These are phyloP conservation scores for Oceanites oceanicus DNA, from an alignment of 2,113 vertebrate species.

Conservation along the genomic window DNA sequence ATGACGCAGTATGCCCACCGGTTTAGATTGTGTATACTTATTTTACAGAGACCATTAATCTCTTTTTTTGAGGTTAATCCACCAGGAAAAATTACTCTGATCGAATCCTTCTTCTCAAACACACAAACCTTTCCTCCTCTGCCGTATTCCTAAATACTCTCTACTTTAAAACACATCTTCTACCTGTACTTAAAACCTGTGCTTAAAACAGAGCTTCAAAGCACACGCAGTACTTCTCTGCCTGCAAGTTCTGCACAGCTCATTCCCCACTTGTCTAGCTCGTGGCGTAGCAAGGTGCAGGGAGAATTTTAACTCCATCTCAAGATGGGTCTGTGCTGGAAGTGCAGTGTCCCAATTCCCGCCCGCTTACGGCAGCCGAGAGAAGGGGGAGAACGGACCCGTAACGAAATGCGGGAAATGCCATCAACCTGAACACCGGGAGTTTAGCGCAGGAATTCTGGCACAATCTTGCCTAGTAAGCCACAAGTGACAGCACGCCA, in stretches of 20 bases:
- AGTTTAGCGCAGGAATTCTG: not conserved
- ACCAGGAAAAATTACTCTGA: not conserved
- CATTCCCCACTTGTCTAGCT: no score
- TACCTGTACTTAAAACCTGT: not conserved
- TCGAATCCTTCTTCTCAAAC: not conserved
- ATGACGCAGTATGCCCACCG: rapidly evolving
- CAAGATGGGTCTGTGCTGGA: not conserved
- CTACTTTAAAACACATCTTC: not conserved
- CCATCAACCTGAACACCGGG: not conserved
- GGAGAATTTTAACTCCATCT: not conserved
- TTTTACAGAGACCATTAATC: not conserved
- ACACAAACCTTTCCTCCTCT: not conserved
- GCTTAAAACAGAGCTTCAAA: not conserved
- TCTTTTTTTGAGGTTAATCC: not conserved
- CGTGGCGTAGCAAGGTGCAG: not conserved
- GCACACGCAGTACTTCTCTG: not conserved
- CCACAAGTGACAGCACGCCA: not conserved
- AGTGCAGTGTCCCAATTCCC: not conserved
- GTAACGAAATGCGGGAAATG: not conserved
- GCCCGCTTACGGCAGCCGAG: not conserved
- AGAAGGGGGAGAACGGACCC: not conserved
- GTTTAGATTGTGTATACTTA: not conserved
- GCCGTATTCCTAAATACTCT: not conserved
- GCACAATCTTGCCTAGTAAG: no score
- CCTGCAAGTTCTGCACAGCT: not conserved